A percentile compares a stretch with the other conserved stretches of the same genome.
phyloP scores from a whole-genome alignment of 2,113 vertebrate species.

The Chloroceryle aenea region DNA sequence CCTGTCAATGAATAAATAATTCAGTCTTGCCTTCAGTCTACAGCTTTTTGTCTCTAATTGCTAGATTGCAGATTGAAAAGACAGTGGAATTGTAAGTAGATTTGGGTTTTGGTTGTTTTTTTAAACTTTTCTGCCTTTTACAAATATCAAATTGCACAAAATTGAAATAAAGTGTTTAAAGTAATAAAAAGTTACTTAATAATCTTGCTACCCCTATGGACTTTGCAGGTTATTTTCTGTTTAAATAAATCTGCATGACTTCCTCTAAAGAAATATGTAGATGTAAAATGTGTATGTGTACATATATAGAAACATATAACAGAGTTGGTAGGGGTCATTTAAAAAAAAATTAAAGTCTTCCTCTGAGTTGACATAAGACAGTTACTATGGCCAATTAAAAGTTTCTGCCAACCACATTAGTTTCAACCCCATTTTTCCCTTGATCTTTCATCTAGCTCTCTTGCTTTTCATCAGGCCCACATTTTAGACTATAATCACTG shows the following conservation, averaged over 20 bases:
- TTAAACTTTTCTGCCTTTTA: neutral
- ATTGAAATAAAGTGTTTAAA: neutral
- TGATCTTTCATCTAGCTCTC: neutral
- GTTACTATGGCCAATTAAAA: neutral
- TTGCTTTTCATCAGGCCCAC: neutral
- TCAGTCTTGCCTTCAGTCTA: accelerated
- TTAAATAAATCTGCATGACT: neutral
- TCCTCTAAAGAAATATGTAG: neutral
- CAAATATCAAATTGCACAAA: neutral
- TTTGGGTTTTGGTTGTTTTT: neutral
- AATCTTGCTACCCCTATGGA: neutral
- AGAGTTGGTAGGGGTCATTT: neutral
- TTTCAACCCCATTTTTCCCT: neutral
- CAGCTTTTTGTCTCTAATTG: neutral
- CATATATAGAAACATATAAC: neutral
- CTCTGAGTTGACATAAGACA: neutral
- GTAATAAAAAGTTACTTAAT: neutral
- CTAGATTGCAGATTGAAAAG: neutral
- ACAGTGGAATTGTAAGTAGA: neutral
- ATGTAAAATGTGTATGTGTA: neutral
- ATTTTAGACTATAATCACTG: neutral
- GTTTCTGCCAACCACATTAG: neutral
- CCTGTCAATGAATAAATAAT: neutral
- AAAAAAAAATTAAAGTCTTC: neutral
- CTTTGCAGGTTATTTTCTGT: neutral